Base-by-base conservation (phyloP, 2,888 invertebrate genomes). In the Leucophenga montana region DNA sequence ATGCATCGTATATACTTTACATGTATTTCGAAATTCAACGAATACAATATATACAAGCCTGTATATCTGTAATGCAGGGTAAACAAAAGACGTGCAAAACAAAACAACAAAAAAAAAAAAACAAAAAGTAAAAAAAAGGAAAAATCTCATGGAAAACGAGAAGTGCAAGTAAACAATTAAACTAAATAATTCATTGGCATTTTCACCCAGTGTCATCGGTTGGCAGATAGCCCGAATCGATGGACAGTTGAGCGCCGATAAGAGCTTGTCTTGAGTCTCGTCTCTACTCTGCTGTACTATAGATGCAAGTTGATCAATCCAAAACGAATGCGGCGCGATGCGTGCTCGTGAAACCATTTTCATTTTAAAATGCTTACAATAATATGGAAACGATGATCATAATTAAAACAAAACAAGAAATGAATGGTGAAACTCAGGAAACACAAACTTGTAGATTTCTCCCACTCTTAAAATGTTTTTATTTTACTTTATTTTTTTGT, bases 351-450 rank as follows among this genome's bases (percentile, higher is more conserved):
- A 39, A 39, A 39, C 39, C 39, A 39, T 39, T 39, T 39, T 39
- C 39, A 39, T 39, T 39, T 39, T 39, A 39, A 39, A 39, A 39
- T 39, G 39, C 11, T 39, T 39, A 39, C 3, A 39, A 39, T 39
- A 39, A 39, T 39, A 50, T 50, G 50, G 8, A 13, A 61, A 68
- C 22, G 65, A 11, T 22, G 65, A 67, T 16, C 44, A 64, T 16
- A 46, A 64, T 46, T n/a, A 64, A 16, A 64, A 46, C 13, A 48
- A 64, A 62, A 62, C 62, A 80, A 78, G 82, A 76, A 77, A 84
- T 83, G 75, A 71, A 73, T 72, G 85, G 84, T 85, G 84, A 84
- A 84, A 84, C 79, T 77, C 79, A 73, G 72, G 75, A 79, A 85
- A 84, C 78, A 75, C 79, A 78, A 66, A 72, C 69, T 56, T 69